Evolutionary conservation across 1,140 invertebrate genomes (phyloP), one percentile per base, ranked within the genome.

Genomic region (Calephelis nemesis): DNA sequence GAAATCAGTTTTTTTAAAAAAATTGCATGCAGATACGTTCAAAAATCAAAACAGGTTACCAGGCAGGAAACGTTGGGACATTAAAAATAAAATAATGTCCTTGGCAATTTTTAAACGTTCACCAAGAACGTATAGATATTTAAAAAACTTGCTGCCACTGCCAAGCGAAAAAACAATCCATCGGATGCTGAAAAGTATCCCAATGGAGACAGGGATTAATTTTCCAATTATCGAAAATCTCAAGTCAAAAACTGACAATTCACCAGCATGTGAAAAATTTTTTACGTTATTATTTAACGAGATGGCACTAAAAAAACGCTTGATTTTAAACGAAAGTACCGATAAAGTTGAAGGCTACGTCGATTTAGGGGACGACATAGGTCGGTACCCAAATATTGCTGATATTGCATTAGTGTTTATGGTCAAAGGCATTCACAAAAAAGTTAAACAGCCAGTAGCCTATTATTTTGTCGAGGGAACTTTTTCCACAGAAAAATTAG

Each of bases 261-360:
- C 60, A 65, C 65, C 42, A 42, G 42, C 42, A 7, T 42, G 42
- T 8, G 42, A 76, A n/a, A 82, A 71, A 67, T 50, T 67, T 10
- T 81, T 75, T 67, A 47, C 65, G 11, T 9, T 78, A 11, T 39
- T 75, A 7, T 74, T 78, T 54, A 75, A 83, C 69, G 76, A 83
- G 66, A 81, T 80, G 69, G 68, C 74, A 12, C 63, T 77, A 12
- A 74, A 78, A 64, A 52, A 70, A 13, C 64, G 76, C 54, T 19
- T 81, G 1, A 69, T 75, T 58, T 78, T 74, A 63, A 67, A 77
- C 71, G 42, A 15, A n/a, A 45, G 47, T 63, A 19, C 54, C 9
- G 74, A 81, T 71, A 65, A 73, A 64, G 72, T 82, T 39, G 65
- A 77, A n/a, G 75, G 78, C 0, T 75, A 74, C 68, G 58, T 73